A percentile compares a stretch with the other conserved stretches of the same genome.
These are phyloP conservation scores for Acleris holmiana DNA, from an alignment of 2,888 invertebrate species.

Conservation along the genomic window DNA sequence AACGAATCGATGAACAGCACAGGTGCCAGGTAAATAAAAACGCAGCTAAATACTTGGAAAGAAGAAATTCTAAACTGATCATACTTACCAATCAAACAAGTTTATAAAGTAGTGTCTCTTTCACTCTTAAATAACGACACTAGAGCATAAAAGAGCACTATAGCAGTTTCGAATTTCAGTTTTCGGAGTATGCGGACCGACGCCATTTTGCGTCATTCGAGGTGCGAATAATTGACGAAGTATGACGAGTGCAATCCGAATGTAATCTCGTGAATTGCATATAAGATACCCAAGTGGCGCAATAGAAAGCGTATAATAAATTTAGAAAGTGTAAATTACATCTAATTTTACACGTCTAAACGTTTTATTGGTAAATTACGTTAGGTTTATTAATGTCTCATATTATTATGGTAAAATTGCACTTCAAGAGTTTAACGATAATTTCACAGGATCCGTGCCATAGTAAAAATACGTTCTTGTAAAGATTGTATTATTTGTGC, in stretches of 20 bases:
- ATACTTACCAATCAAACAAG: too few species aligned
- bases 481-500: too few species aligned
- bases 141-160: too few species aligned
- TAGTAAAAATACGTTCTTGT: too few species aligned
- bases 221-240: neutral
- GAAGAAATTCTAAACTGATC: too few species aligned
- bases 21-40: neutral
- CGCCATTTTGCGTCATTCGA: too few species aligned
- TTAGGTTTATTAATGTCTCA: conserved; percentile 10
- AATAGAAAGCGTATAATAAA: conserved; percentile 18
- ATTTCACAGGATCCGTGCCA: neutral
- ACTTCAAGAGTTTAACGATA: neutral
- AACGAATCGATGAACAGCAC: neutral
- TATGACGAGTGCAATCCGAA: conserved; percentile 11
- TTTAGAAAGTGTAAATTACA: conserved; percentile 30
- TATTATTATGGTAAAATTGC: neutral
- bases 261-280: conserved; percentile 17
- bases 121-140: too few species aligned
- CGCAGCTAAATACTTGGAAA: too few species aligned
- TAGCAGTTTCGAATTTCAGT: too few species aligned
- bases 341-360: conserved; percentile 14
- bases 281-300: conserved; percentile 4
- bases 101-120: too few species aligned
- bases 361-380: conserved; percentile 28
- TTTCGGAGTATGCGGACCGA: too few species aligned